Percentiles rank a stretch among this genome's conserved stretches.
These are phyloP conservation scores for Uropetala carovei DNA, from an alignment of 2,888 invertebrate species.

Conservation along the genomic window DNA sequence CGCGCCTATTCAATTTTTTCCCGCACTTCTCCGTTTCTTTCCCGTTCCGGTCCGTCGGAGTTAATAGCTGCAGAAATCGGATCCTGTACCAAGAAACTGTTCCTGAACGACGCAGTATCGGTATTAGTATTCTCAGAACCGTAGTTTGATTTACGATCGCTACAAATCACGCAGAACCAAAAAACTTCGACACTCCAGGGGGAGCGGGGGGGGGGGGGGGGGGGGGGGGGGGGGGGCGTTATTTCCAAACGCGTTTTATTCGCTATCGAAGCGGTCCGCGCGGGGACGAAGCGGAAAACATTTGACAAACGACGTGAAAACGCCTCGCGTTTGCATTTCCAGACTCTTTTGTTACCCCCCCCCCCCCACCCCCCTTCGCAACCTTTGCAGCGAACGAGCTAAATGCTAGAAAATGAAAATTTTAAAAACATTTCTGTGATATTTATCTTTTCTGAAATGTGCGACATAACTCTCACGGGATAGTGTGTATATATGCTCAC, in stretches of 20 bases:
- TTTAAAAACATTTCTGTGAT: too few relatives aligned
- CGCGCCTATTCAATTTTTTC: too few relatives aligned
- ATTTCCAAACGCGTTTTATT: background rate
- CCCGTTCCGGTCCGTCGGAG: too few relatives aligned
- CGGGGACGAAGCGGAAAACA: background rate
- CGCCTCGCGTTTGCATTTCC: background rate
- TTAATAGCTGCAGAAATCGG: background rate
- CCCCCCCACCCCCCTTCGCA: background rate
- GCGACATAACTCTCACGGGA: too few relatives aligned
- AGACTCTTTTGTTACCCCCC: background rate
- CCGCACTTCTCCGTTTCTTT: too few relatives aligned
- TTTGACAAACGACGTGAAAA: background rate
- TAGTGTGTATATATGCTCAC: too few relatives aligned
- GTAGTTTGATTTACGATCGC: constrained; percentile 15
- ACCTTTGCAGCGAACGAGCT: background rate
- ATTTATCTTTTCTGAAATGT: too few relatives aligned
- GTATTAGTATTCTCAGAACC: background rate
- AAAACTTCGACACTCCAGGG: constrained; percentile 3
- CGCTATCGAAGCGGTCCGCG: background rate
- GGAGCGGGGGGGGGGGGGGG: too few relatives aligned
- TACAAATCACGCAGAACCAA: background rate
- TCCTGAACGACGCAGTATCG: background rate
- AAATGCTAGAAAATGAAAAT: too few relatives aligned
- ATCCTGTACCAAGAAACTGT: too few relatives aligned
- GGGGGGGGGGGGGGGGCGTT: too few relatives aligned